Percentiles rank a stretch among this genome's conserved stretches.
Evolutionary conservation across 2,797 vertebrate genomes (phyloP).

Genomic region (Potorous gilbertii): DNA sequence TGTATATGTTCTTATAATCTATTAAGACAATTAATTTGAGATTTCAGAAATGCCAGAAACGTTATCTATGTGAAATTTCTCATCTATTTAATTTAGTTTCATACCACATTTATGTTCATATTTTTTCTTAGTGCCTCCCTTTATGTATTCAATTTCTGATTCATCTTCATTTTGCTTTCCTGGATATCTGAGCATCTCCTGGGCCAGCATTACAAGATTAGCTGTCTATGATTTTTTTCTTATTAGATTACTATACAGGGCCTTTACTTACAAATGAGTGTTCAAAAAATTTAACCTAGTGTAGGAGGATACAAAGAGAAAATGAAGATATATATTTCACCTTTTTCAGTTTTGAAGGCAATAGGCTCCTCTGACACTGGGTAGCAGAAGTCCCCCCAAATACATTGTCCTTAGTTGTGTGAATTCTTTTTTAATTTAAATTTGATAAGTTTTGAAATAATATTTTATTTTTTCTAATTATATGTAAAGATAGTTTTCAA

Average conservation of each 20-base stretch:
- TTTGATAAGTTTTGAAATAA: background rate
- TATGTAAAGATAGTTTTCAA: background rate
- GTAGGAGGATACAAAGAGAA: background rate
- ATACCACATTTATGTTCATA: background rate
- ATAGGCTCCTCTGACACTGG: background rate
- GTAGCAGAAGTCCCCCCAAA: background rate
- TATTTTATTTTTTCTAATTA: background rate
- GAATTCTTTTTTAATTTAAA: too few species aligned
- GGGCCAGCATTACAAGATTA: background rate
- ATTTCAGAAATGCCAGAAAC: background rate
- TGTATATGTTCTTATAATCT: background rate
- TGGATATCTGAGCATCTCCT: background rate
- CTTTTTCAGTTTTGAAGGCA: background rate
- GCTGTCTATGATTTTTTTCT: background rate
- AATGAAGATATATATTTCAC: background rate
- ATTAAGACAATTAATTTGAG: conserved; percentile 36
- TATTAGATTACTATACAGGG: background rate
- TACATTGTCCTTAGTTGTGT: background rate
- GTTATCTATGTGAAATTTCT: background rate
- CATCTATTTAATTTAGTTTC: conserved; percentile 7
- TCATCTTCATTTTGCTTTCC: background rate
- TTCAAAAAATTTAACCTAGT: background rate
- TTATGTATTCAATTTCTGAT: background rate
- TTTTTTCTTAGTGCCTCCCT: background rate
- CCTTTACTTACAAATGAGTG: background rate